These are phyloP conservation scores for Podargus strigoides DNA, from an alignment of 2,797 vertebrate species.

Conservation along the genomic window DNA sequence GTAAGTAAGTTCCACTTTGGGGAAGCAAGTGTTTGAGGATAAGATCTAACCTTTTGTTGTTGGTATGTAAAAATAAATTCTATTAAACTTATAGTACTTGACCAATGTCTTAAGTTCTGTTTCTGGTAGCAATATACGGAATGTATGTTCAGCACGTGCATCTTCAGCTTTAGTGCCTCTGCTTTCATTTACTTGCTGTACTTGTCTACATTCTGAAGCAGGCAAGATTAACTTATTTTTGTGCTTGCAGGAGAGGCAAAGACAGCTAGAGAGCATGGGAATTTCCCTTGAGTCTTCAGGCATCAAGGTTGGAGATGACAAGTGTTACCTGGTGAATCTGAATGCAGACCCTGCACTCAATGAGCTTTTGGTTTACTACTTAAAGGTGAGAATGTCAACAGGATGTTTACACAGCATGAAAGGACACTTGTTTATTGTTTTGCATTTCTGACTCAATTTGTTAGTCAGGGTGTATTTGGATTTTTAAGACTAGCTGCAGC, in stretches of 20 bases:
- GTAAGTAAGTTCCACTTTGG: background rate
- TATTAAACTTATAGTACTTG: background rate
- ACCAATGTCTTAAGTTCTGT: background rate
- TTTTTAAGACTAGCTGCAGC: background rate
- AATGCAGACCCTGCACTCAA: slow-evolving; percentile 97
- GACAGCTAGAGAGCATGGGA: slow-evolving; percentile 96
- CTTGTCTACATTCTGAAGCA: background rate
- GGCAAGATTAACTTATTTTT: background rate
- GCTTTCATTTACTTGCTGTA: background rate
- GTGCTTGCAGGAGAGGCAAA: slow-evolving; percentile 88
- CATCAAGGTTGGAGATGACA: slow-evolving; percentile 97
- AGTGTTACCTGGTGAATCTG: slow-evolving; percentile 95
- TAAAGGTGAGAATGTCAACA: slow-evolving; percentile 82
- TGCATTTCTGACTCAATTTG: background rate
- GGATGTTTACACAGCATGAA: background rate
- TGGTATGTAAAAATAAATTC: background rate
- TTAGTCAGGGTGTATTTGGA: background rate
- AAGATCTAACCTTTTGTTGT: background rate
- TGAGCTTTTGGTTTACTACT: slow-evolving; percentile 95
- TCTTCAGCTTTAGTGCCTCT: background rate
- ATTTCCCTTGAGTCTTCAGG: slow-evolving; percentile 96
- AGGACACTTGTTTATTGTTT: background rate
- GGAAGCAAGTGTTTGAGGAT: background rate
- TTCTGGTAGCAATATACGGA: background rate
- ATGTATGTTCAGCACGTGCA: background rate